Percentiles rank a stretch among this genome's conserved stretches.
These are phyloP conservation scores for Trissoscelio sp. DNA, from an alignment of 2,888 invertebrate species.

Conservation along the genomic window DNA sequence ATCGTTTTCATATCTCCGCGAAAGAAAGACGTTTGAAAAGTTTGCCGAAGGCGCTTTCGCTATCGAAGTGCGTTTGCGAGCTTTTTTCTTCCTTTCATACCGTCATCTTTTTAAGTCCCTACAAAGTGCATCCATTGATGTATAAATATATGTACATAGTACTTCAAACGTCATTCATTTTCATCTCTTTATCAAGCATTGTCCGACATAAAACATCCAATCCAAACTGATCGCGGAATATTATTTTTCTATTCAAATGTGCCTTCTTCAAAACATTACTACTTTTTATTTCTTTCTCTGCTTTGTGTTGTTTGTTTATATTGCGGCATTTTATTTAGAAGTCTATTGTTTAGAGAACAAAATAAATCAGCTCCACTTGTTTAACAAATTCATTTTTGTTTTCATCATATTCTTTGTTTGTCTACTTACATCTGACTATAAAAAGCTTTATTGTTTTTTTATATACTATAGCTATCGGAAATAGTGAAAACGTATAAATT, in stretches of 20 bases:
- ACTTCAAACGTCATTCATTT: slow-evolving; percentile 47
- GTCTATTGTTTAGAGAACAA: too few species aligned
- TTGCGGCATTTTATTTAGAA: too few species aligned
- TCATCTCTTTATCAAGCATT: slow-evolving; percentile 38
- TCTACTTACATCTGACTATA: too few species aligned
- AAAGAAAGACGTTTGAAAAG: slow-evolving; percentile 58
- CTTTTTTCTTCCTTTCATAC: slow-evolving; percentile 18
- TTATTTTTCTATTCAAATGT: not conserved
- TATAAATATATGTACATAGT: slow-evolving; percentile 31
- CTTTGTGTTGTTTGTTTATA: not conserved
- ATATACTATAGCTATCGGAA: too few species aligned
- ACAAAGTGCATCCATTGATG: slow-evolving; percentile 35
- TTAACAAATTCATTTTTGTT: too few species aligned
- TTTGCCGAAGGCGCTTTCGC: slow-evolving; percentile 42
- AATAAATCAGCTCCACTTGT: too few species aligned
- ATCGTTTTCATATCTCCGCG: slow-evolving; percentile 56
- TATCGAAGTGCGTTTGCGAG: slow-evolving; percentile 38
- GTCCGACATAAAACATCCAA: not conserved
- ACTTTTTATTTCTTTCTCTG: not conserved
- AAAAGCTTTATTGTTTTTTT: too few species aligned
- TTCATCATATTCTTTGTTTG: too few species aligned
- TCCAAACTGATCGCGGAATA: not conserved
- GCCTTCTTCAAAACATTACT: not conserved
- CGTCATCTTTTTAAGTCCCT: slow-evolving; percentile 37
- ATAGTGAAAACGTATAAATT: too few species aligned